A percentile compares a stretch with the other conserved stretches of the same genome.
Conservation (phyloP, 1,140 invertebrate species). For the Brachionus rotundiformis region DNA sequence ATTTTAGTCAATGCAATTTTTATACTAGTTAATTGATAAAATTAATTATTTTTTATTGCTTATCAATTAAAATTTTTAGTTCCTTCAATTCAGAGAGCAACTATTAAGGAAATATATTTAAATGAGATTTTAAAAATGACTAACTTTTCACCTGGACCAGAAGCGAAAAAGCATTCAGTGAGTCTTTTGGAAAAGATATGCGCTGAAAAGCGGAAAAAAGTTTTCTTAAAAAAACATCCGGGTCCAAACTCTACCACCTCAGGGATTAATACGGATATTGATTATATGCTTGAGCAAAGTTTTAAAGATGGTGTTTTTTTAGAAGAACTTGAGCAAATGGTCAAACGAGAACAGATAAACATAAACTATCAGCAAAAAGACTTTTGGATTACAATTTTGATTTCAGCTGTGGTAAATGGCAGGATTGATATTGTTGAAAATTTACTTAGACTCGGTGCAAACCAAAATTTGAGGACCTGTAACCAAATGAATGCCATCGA, state of each 20-base stretch:
- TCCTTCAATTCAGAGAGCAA: background rate
- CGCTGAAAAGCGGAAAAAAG: conserved; percentile 14
- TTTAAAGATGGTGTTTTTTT: conserved; percentile 25
- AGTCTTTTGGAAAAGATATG: background rate
- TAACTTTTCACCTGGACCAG: background rate
- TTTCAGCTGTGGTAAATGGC: conserved; percentile 75
- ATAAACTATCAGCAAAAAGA: conserved; percentile 69
- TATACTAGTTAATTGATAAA: conserved; percentile 68
- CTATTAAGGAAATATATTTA: background rate
- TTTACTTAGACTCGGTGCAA: conserved; percentile 73
- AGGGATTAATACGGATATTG: background rate
- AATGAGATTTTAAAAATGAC: background rate
- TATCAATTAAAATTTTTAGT: background rate
- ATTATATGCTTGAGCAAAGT: background rate
- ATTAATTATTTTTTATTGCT: background rate
- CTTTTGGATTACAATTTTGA: conserved; percentile 73
- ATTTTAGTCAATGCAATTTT: conserved; percentile 80
- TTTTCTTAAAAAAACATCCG: conserved; percentile 40
- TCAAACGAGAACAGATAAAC: background rate
- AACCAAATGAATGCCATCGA: conserved; percentile 75
- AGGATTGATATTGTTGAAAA: conserved; percentile 70
- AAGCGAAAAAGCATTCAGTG: background rate
- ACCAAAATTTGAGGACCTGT: conserved; percentile 70
- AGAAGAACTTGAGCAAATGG: background rate
- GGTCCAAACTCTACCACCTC: background rate